Evolutionary conservation across 2,797 vertebrate species (phyloP).

Genomic region (Schizothorax lantsangensis): DNA sequence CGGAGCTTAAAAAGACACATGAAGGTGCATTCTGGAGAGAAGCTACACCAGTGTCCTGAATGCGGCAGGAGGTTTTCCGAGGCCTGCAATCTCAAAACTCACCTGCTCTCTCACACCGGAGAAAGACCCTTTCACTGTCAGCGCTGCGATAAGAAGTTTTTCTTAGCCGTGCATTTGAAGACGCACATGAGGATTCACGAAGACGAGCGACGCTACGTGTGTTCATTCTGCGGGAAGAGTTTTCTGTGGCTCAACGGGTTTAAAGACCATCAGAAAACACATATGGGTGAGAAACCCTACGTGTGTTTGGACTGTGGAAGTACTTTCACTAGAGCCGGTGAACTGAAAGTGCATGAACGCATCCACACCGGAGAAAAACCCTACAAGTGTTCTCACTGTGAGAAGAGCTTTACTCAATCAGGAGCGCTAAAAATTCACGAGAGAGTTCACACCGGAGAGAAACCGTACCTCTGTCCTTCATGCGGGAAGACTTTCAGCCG

Average conservation of each 20-base stretch:
- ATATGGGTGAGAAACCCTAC: not conserved
- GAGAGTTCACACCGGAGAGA: slow-evolving; percentile 7
- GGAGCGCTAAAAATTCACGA: slow-evolving; percentile 8
- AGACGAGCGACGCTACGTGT: not conserved
- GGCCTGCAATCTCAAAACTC: slow-evolving; percentile 22
- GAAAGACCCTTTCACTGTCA: slow-evolving; percentile 45
- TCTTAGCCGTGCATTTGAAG: not conserved
- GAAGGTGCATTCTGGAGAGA: slow-evolving; percentile 53
- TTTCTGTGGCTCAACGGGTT: not conserved
- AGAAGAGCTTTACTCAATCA: slow-evolving; percentile 16
- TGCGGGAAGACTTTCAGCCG: slow-evolving; percentile 24
- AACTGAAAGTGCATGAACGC: not conserved
- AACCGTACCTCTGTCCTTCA: slow-evolving; percentile 16
- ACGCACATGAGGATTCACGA: slow-evolving; percentile 30
- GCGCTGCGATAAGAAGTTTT: slow-evolving; percentile 49
- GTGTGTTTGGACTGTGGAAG: slow-evolving; percentile 6
- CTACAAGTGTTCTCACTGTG: slow-evolving; percentile 3
- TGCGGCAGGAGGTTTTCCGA: slow-evolving; percentile 48
- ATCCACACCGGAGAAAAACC: slow-evolving; percentile 22
- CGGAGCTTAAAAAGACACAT: slow-evolving; percentile 46
- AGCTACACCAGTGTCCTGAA: slow-evolving; percentile 48
- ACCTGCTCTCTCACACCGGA: slow-evolving; percentile 46
- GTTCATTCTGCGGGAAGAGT: slow-evolving; percentile 5
- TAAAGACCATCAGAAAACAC: slow-evolving; percentile 6
- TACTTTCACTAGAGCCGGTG: slow-evolving; percentile 1